phyloP scores from a whole-genome alignment of 2,113 vertebrate species.

The Hippocampus guttulatus region DNA sequence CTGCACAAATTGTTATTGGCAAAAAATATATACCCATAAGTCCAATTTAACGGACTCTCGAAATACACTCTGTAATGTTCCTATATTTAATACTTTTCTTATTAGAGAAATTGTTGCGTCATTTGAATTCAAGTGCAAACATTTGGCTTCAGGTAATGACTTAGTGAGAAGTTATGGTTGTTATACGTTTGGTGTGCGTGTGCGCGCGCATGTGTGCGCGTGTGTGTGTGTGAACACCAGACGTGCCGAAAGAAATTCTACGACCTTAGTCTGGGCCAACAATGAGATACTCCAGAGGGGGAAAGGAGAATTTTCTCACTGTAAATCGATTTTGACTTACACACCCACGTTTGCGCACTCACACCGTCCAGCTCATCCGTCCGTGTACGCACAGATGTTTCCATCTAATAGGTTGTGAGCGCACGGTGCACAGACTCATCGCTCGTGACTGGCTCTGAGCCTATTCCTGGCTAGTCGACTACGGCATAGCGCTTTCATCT shows the following conservation, averaged over 20 bases:
- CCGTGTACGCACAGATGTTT: slow-evolving; percentile 46
- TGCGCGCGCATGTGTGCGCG: no score
- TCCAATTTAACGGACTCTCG: background rate
- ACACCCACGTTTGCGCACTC: slow-evolving; percentile 23
- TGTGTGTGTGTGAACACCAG: slow-evolving; percentile 20
- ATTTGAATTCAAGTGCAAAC: slow-evolving; percentile 14
- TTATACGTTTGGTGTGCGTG: background rate
- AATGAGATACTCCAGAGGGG: slow-evolving; percentile 45
- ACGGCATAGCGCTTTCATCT: slow-evolving; percentile 43
- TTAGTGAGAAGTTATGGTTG: slow-evolving; percentile 14
- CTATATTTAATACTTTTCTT: background rate
- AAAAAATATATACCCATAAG: background rate
- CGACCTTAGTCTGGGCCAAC: slow-evolving; percentile 32
- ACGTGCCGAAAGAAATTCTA: slow-evolving; percentile 44
- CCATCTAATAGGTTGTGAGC: slow-evolving; percentile 48
- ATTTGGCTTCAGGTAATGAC: slow-evolving; percentile 5
- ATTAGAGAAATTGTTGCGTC: slow-evolving; percentile 1
- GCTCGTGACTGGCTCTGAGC: slow-evolving; percentile 47
- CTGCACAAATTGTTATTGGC: background rate
- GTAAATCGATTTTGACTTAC: slow-evolving; percentile 54
- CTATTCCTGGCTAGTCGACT: slow-evolving; percentile 51
- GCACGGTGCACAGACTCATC: slow-evolving; percentile 20
- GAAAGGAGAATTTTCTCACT: slow-evolving; percentile 43
- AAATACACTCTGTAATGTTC: slow-evolving; percentile 6
- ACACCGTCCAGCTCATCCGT: slow-evolving; percentile 20